These are phyloP conservation scores for Podarcis cretensis DNA, from an alignment of 2,113 vertebrate genomes.

Conservation along the genomic window DNA sequence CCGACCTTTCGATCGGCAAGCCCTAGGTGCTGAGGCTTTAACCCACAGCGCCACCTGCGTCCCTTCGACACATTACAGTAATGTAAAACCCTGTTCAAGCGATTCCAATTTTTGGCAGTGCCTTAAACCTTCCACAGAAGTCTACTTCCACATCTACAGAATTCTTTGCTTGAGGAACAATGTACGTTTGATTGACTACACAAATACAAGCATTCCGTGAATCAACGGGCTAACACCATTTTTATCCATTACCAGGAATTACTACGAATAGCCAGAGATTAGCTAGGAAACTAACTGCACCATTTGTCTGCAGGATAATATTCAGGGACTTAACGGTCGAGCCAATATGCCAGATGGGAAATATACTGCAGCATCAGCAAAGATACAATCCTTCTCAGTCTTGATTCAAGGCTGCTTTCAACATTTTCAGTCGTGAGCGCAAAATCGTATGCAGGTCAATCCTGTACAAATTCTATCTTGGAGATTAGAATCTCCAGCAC, in stretches of 20 bases:
- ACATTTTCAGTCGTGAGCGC: neutral
- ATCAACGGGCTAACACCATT: neutral
- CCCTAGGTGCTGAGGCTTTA: too few relatives aligned
- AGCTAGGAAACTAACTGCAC: conserved; percentile 40
- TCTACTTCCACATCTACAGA: neutral
- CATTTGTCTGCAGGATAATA: conserved; percentile 46
- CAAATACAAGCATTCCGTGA: neutral
- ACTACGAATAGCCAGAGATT: conserved; percentile 3
- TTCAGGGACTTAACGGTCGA: conserved; percentile 28
- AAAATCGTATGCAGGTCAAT: conserved; percentile 1
- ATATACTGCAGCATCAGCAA: conserved; percentile 14
- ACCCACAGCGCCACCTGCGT: too few relatives aligned
- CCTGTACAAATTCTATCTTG: neutral
- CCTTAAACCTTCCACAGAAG: too few relatives aligned
- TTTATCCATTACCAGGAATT: neutral
- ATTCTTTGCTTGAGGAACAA: neutral
- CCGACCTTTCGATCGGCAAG: too few relatives aligned
- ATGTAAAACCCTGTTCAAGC: neutral
- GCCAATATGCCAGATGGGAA: conserved; percentile 36
- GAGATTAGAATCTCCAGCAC: neutral
- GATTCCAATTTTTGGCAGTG: neutral
- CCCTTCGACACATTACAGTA: neutral
- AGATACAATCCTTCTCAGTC: neutral
- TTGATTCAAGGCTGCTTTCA: conserved; percentile 33
- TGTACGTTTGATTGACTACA: neutral